Evolutionary conservation across 2,113 vertebrate species (phyloP).

Genomic region (Sorex araneus): DNA sequence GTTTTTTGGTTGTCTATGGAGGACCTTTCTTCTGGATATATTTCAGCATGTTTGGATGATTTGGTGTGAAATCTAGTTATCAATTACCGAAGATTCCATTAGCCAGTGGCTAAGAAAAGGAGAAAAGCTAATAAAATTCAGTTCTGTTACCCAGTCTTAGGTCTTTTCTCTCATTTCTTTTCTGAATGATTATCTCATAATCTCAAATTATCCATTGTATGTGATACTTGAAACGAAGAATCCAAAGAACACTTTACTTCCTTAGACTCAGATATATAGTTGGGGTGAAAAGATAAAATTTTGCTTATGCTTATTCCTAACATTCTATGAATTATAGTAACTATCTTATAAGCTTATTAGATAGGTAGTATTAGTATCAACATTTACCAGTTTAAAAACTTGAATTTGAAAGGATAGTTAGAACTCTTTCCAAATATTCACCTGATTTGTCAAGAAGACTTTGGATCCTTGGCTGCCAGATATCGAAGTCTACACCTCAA

Average conservation of each 20-base stretch:
- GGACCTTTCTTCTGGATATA: constrained; percentile 28
- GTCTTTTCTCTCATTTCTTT: not conserved
- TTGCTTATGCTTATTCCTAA: not conserved
- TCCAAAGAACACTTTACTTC: not conserved
- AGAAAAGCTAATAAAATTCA: not conserved
- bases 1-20: not conserved
- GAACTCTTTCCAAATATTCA: not conserved
- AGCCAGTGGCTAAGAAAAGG: constrained; percentile 47
- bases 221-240: constrained; percentile 37
- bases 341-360: no score
- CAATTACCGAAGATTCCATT: not conserved
- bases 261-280: not conserved
- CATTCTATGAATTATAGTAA: not conserved
- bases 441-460: not conserved
- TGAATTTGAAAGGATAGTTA: not conserved
- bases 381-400: not conserved
- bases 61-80: constrained; percentile 50
- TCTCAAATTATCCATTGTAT: not conserved
- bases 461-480: not conserved
- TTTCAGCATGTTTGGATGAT: constrained; percentile 48
- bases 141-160: not conserved
- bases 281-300: not conserved
- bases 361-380: not conserved
- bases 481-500: constrained; percentile 13
- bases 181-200: not conserved